Percentiles rank a stretch among this genome's conserved stretches.
Evolutionary conservation across 2,797 vertebrate genomes (phyloP).

Genomic region (Argya squamiceps): DNA sequence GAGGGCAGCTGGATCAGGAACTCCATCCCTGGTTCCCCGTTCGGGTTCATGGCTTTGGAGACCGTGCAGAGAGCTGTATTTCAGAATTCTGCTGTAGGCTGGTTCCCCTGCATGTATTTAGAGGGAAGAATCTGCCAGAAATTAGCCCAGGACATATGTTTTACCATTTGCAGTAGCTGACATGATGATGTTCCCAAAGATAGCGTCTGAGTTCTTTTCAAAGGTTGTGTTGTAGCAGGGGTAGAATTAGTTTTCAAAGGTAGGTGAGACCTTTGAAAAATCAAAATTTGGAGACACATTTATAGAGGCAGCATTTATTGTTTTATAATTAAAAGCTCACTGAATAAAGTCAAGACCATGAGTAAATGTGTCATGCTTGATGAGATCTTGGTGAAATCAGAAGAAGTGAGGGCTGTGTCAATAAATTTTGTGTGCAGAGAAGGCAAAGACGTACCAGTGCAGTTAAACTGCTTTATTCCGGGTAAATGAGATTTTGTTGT

Average conservation of each 20-base stretch:
- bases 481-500: not conserved
- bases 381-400: not conserved
- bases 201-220: not conserved
- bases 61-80: not conserved
- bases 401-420: not conserved
- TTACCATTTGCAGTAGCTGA: not conserved
- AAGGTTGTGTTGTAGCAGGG: not conserved
- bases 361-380: not conserved
- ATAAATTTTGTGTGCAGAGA: not conserved
- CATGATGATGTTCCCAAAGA: not conserved
- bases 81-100: not conserved
- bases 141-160: not conserved
- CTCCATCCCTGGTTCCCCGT: not conserved
- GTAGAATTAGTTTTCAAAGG: not conserved
- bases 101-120: not conserved
- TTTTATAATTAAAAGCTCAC: not conserved
- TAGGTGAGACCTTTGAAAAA: not conserved
- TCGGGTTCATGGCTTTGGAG: not conserved
- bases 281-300: not conserved
- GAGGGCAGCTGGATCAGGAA: not conserved
- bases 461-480: not conserved
- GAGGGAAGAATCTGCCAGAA: not conserved
- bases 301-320: not conserved
- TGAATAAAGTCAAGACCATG: not conserved
- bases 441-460: accelerated